phyloP scores from a whole-genome alignment of 2,888 invertebrate genomes.

The Acholoe squamosa region DNA sequence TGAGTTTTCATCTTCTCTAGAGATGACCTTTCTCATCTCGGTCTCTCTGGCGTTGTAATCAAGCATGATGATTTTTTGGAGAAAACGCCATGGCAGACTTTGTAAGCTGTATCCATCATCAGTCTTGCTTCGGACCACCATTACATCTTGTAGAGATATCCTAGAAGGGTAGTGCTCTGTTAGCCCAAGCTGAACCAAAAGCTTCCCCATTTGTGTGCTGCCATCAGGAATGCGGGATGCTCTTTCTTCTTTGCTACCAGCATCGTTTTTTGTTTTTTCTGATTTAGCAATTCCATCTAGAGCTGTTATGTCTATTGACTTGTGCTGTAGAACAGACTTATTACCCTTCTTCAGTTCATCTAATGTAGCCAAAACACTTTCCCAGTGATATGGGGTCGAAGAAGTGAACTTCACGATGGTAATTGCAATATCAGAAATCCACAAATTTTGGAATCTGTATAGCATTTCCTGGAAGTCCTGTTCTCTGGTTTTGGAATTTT shows the following conservation, averaged over 20 bases:
- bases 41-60: constrained; percentile 23
- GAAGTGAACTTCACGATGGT: not conserved
- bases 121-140: not conserved
- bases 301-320: not conserved
- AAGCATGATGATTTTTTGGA: constrained; percentile 4
- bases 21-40: not conserved
- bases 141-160: constrained; percentile 26
- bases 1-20: not conserved
- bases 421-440: not conserved
- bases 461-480: not conserved
- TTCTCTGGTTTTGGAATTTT: not conserved
- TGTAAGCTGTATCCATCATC: not conserved
- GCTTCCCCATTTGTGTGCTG: not conserved
- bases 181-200: not conserved
- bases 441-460: not conserved
- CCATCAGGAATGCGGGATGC: not conserved
- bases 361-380: not conserved
- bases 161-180: not conserved
- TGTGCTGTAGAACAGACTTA: not conserved
- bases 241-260: not conserved
- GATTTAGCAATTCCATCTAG: not conserved
- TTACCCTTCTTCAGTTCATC: not conserved
- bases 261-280: not conserved
- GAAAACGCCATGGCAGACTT: not conserved
- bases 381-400: not conserved